Evolutionary conservation across 2,888 invertebrate species (phyloP).

Genomic region (Gnatocerus cornutus): DNA sequence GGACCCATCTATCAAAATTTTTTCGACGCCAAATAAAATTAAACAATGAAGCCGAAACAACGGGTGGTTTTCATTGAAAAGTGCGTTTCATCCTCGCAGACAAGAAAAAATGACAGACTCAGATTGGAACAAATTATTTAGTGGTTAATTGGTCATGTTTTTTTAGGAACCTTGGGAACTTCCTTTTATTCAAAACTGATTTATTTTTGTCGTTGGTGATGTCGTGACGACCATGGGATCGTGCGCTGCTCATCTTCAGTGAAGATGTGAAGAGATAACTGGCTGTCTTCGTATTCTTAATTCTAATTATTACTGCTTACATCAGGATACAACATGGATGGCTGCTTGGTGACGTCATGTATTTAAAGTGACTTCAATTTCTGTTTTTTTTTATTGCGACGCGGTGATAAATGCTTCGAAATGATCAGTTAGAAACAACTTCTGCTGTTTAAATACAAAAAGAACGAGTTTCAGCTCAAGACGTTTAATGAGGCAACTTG

Average conservation of each 20-base stretch:
- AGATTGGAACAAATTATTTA: slow-evolving; percentile 18
- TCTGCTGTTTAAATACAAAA: slow-evolving; percentile 1
- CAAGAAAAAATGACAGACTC: slow-evolving; percentile 9
- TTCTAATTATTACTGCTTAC: slow-evolving; percentile 11
- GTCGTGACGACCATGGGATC: slow-evolving; percentile 23
- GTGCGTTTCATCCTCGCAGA: not conserved
- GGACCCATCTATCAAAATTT: slow-evolving; percentile 15
- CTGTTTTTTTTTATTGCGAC: not conserved
- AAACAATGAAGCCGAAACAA: slow-evolving; percentile 24
- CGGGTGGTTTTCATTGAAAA: slow-evolving; percentile 15
- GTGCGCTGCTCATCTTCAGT: slow-evolving; percentile 23
- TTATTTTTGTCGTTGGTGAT: slow-evolving; percentile 33
- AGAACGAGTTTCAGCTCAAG: slow-evolving; percentile 5
- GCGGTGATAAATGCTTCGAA: not conserved
- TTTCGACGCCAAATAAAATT: slow-evolving; percentile 17
- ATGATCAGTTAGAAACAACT: slow-evolving; percentile 6
- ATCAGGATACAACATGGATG: not conserved
- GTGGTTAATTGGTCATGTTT: slow-evolving; percentile 25
- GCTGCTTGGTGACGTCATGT: slow-evolving; percentile 5
- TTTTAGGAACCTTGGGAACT: slow-evolving; percentile 23
- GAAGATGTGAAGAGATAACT: slow-evolving; percentile 9
- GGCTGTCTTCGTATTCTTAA: not conserved
- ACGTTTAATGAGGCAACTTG: slow-evolving; percentile 19
- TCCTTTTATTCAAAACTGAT: slow-evolving; percentile 37
- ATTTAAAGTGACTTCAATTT: slow-evolving; percentile 2